Evolutionary conservation across 2,797 vertebrate genomes (phyloP), one percentile per base, ranked within the genome.

Genomic region (Cirrhinus mrigala): DNA sequence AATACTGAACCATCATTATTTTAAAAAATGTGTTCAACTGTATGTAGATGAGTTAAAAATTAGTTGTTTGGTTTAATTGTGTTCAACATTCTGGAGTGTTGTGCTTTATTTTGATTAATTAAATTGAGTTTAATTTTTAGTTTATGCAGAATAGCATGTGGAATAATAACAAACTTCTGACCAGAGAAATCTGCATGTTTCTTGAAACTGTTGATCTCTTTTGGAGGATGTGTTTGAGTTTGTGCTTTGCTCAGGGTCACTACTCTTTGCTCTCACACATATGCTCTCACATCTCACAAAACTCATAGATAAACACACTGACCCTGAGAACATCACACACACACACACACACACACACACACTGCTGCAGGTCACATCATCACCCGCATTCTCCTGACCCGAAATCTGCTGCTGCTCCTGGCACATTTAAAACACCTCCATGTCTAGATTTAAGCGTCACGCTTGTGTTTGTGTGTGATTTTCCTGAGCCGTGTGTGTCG

Each of bases 401-500:
- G 4, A 37, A 37, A 37, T 37, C 4, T 37, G 33, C 33, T 4
- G 4, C 33, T 37, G 33, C 5, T 37, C 33, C 33, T 37, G 54
- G 22, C 54, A 56, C 54, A 22, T 22, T 8, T 22, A 56, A 56
- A 56, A 7, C 20, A 4, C 18, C 66, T 68, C 10, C 1, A 15
- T 46, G n/a, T 48, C 14, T 44, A 48, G 70, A 68, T 50, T 56
- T 62, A 44, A n/a, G 90, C 92, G 94, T 94, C 93, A 92, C 92
- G 91, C 90, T 90, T 93, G 91, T 94, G 89, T 33, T 84, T 82
- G 52, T 74, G 54, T 16, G 29, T 37, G 29, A 46, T 46, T 10
- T 46, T 46, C 44, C 44, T 46, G 44, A 46, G 10, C 9, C 44
- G 9, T 10, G 92, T 92, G 84, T 93, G 92, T 89, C 88, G 92